A percentile compares a stretch with the other conserved stretches of the same genome.
Evolutionary conservation across 2,113 vertebrate genomes (phyloP).

Genomic region (Mystacornis crossleyi): DNA sequence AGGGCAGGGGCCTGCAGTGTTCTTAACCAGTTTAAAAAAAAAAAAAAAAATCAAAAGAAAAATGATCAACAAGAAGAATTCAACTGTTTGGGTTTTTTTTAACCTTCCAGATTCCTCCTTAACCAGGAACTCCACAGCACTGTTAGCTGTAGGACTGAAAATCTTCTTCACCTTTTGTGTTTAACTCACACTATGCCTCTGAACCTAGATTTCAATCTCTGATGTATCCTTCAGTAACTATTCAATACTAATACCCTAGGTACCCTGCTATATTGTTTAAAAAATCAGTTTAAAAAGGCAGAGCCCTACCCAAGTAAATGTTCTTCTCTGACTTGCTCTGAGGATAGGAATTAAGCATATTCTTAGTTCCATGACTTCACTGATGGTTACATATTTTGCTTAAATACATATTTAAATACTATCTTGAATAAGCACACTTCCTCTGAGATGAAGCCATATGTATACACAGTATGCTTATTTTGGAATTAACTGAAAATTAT

Average conservation of each 20-base stretch:
- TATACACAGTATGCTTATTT: background rate
- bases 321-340: background rate
- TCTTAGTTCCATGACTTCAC: background rate
- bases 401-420: background rate
- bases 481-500: slow-evolving; percentile 10
- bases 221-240: background rate
- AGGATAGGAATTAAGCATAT: background rate
- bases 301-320: background rate
- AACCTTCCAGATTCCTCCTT: background rate
- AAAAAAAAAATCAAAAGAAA: background rate
- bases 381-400: background rate
- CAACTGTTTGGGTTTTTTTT: background rate
- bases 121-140: background rate
- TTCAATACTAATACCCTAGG: background rate
- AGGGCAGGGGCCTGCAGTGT: too few relatives aligned
- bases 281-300: background rate
- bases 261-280: background rate
- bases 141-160: background rate
- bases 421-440: background rate
- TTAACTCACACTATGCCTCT: background rate
- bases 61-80: background rate
- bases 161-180: background rate
- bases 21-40: too few relatives aligned
- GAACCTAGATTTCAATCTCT: background rate
- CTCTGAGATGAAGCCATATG: background rate